Evolutionary conservation across 2,797 vertebrate genomes (phyloP).

Genomic region (Helarctos malayanus): DNA sequence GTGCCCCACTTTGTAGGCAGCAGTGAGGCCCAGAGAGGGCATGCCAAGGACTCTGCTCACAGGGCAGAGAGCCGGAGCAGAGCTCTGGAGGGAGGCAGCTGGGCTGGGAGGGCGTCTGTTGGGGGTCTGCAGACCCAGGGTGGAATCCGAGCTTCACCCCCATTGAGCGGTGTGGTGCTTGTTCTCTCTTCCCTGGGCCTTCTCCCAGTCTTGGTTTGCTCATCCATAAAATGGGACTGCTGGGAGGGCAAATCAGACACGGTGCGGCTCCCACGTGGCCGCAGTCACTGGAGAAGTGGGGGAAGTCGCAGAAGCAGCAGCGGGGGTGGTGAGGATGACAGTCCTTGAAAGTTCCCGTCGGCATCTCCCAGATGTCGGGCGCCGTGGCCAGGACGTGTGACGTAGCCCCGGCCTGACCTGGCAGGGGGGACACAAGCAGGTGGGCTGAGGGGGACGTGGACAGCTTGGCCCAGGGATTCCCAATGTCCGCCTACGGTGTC

Average conservation of each 20-base stretch:
- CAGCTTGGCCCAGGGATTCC: background rate
- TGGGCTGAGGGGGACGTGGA: no score
- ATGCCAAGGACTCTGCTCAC: background rate
- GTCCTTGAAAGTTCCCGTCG: background rate
- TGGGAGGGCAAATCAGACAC: background rate
- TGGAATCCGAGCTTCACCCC: background rate
- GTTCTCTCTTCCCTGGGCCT: background rate
- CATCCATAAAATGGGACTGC: background rate
- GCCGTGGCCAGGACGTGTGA: rapidly evolving
- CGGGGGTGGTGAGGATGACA: background rate
- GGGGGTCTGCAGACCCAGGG: background rate
- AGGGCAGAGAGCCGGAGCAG: background rate
- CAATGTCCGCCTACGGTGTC: rapidly evolving
- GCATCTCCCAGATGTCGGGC: no score
- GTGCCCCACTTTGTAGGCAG: rapidly evolving
- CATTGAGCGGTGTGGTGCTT: rapidly evolving
- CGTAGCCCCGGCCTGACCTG: background rate
- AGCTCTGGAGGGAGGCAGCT: background rate
- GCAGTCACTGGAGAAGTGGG: background rate
- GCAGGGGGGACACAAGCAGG: background rate
- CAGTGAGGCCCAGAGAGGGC: background rate
- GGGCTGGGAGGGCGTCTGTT: background rate
- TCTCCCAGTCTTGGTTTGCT: background rate
- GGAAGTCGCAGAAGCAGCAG: background rate
- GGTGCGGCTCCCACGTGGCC: background rate